These are phyloP conservation scores for Ptilonorhynchus violaceus DNA, from an alignment of 2,113 vertebrate genomes.

Conservation along the genomic window DNA sequence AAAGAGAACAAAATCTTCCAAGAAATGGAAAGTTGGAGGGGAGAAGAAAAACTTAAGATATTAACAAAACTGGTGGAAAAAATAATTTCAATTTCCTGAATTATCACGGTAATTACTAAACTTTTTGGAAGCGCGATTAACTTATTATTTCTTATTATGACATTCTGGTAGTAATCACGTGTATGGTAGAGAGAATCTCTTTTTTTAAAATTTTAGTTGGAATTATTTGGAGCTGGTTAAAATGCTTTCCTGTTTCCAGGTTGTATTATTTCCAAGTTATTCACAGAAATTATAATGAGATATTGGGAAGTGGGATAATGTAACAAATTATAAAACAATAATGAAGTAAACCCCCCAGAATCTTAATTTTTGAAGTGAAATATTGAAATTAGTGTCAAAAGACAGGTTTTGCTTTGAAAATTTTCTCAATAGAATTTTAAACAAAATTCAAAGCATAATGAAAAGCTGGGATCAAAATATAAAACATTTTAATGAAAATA, in stretches of 20 bases:
- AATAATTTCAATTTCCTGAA: neutral
- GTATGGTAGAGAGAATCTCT: neutral
- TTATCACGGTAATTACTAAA: neutral
- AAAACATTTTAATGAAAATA: neutral
- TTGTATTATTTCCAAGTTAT: neutral
- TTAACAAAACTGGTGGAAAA: neutral
- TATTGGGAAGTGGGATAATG: neutral
- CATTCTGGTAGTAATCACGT: neutral
- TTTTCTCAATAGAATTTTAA: neutral
- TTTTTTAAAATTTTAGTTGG: neutral
- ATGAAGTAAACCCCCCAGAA: accelerated
- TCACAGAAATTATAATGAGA: neutral
- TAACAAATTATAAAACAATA: neutral
- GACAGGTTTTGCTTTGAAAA: neutral
- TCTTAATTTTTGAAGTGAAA: neutral
- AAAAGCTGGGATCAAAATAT: neutral
- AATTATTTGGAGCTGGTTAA: neutral
- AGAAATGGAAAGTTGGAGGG: neutral
- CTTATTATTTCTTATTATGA: neutral
- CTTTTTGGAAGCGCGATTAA: neutral
- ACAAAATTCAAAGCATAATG: neutral
- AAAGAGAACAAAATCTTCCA: neutral
- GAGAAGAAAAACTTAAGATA: neutral
- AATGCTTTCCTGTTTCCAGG: neutral
- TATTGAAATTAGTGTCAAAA: neutral